Percentiles rank a stretch among this genome's conserved stretches.
Evolutionary conservation across 2,113 vertebrate species (phyloP).

Genomic region (Osmerus eperlanus): DNA sequence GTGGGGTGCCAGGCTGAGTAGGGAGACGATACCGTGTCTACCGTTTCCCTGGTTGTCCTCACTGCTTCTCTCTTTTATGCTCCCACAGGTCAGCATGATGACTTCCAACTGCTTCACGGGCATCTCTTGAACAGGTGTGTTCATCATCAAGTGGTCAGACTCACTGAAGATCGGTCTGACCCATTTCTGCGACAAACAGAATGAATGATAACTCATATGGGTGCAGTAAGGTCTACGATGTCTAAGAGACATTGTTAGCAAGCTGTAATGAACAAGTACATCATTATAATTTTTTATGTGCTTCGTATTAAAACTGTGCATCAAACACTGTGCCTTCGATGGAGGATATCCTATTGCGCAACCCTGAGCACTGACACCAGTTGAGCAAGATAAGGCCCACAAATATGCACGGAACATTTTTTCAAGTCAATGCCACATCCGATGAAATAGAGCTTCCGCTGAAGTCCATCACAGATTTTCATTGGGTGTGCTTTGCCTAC

Average conservation of each 20-base stretch:
- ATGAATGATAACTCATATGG: not conserved
- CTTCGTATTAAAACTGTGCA: not conserved
- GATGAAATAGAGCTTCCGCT: constrained; percentile 12
- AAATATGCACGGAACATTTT: constrained; percentile 36
- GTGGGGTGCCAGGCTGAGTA: not conserved
- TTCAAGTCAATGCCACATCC: constrained; percentile 46
- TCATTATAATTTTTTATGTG: not conserved
- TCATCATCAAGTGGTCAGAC: constrained; percentile 54
- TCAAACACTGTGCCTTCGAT: not conserved
- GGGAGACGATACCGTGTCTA: constrained; percentile 1
- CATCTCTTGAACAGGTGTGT: constrained; percentile 42
- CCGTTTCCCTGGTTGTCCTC: constrained; percentile 31
- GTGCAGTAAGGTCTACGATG: not conserved
- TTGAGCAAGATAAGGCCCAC: constrained; percentile 20
- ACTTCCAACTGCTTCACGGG: constrained; percentile 27
- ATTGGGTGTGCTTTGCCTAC: too few species aligned
- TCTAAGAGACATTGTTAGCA: not conserved
- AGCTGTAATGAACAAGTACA: not conserved
- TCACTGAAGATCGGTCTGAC: constrained; percentile 67
- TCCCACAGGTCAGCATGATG: constrained; percentile 12
- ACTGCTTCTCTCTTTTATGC: constrained; percentile 13
- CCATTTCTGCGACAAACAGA: constrained; percentile 64
- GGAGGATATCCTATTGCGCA: not conserved
- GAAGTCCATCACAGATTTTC: not conserved
- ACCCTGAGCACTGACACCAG: not conserved